A percentile compares a stretch with the other conserved stretches of the same genome.
These are phyloP conservation scores for Serranochromis macrocephalus DNA, from an alignment of 2,113 vertebrate genomes.

Conservation along the genomic window DNA sequence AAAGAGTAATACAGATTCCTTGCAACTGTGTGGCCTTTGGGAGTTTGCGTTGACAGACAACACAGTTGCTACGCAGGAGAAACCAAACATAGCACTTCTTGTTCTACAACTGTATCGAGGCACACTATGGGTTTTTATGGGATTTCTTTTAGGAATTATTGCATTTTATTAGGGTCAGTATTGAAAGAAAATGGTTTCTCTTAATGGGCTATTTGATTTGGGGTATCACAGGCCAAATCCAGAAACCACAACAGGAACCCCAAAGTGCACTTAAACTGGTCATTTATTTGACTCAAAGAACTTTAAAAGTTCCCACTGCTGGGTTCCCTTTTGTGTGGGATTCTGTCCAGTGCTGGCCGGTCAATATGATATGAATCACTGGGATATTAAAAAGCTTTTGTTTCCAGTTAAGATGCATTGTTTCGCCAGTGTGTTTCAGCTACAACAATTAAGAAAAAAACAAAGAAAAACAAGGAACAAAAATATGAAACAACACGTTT, in stretches of 20 bases:
- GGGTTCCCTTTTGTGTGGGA: not conserved
- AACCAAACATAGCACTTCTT: not conserved
- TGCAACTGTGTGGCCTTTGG: not conserved
- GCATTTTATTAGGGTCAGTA: not conserved
- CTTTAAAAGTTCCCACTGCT: not conserved
- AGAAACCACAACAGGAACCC: not conserved
- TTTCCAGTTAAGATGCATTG: not conserved
- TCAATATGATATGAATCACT: not conserved
- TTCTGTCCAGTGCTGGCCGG: not conserved
- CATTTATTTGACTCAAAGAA: not conserved
- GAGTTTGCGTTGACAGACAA: slow-evolving; percentile 15
- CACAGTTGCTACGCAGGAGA: slow-evolving; percentile 34
- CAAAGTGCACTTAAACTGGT: not conserved
- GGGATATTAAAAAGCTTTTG: not conserved
- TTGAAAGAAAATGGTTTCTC: not conserved
- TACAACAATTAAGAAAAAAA: not conserved
- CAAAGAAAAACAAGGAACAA: not conserved
- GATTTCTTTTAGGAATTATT: rapidly evolving
- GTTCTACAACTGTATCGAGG: not conserved
- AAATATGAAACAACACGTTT: not conserved
- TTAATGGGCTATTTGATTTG: not conserved
- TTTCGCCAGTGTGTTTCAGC: slow-evolving; percentile 12
- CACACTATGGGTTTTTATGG: not conserved
- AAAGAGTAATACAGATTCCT: not conserved
- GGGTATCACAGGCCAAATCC: not conserved